phyloP scores from a whole-genome alignment of 2,888 invertebrate genomes.

The Noctua comes region DNA sequence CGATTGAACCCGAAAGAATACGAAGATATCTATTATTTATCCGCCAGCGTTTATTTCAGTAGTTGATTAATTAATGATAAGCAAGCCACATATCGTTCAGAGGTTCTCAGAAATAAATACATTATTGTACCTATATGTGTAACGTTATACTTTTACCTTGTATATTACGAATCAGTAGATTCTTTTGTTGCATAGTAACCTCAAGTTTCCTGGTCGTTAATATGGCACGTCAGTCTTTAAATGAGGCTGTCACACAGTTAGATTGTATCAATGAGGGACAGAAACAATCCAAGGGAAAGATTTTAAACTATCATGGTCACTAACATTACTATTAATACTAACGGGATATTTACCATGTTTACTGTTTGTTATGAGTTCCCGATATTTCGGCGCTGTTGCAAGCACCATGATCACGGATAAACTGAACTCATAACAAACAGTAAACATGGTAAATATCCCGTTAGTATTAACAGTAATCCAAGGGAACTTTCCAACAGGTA shows the following conservation, averaged over 20 bases:
- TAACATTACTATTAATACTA: too few species aligned
- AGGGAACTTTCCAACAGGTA: not conserved
- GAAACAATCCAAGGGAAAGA: not conserved
- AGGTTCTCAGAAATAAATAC: conserved; percentile 4
- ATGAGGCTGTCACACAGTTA: not conserved
- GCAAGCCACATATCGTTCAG: not conserved
- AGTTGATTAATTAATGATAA: conserved; percentile 18
- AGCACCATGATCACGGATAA: too few species aligned
- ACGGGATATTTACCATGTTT: too few species aligned
- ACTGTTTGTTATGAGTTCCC: too few species aligned
- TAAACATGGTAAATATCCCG: too few species aligned
- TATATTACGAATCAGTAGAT: not conserved
- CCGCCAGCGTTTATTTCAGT: not conserved
- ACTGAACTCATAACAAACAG: too few species aligned
- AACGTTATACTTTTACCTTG: not conserved
- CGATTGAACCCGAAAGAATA: not conserved
- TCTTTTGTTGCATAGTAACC: conserved; percentile 1
- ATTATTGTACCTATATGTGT: not conserved
- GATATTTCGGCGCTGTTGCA: too few species aligned
- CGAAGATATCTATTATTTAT: not conserved
- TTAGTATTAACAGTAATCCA: too few species aligned
- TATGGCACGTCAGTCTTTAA: not conserved
- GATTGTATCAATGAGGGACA: not conserved
- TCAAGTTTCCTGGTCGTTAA: not conserved
- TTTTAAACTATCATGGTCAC: too few species aligned